Conservation (phyloP, 2,797 vertebrate genomes). For the Salarias fasciatus region DNA sequence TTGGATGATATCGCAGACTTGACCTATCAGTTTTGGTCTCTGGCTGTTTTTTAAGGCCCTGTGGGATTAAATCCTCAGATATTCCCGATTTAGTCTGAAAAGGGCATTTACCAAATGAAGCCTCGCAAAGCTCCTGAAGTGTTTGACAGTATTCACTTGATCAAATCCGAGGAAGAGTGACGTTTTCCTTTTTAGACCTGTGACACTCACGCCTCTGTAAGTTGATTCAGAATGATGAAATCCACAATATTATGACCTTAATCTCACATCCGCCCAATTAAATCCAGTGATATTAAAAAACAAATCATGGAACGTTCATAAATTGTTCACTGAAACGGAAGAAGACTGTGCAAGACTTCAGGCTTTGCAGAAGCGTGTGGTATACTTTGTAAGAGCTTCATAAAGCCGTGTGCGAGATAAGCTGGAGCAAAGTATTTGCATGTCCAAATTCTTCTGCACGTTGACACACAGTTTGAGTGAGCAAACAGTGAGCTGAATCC, state of each 20-base stretch:
- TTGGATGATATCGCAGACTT: conserved; percentile 48
- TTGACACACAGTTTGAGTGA: conserved; percentile 25
- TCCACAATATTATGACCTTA: neutral
- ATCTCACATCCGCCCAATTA: too few relatives aligned
- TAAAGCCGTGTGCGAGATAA: conserved; percentile 23
- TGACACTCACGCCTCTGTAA: neutral
- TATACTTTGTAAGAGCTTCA: conserved; percentile 53
- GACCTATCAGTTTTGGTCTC: conserved; percentile 60
- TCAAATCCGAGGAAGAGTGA: conserved; percentile 16
- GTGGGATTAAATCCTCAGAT: conserved; percentile 44
- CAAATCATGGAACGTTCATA: too few relatives aligned
- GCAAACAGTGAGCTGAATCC: conserved; percentile 14
- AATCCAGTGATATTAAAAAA: too few relatives aligned
- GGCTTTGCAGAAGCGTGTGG: conserved; percentile 5
- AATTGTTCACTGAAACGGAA: too few relatives aligned
- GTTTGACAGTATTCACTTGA: conserved; percentile 48
- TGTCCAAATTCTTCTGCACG: conserved; percentile 54
- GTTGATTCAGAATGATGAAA: conserved; percentile 13
- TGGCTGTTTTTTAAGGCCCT: conserved; percentile 48
- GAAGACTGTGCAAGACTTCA: conserved; percentile 2
- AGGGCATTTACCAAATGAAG: conserved; percentile 70
- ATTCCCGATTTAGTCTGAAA: conserved; percentile 56
- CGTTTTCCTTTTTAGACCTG: neutral
- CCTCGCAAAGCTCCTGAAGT: conserved; percentile 18
- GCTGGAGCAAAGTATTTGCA: conserved; percentile 43